These are phyloP conservation scores for Spialia ferax DNA, from an alignment of 2,888 invertebrate species.

Conservation along the genomic window DNA sequence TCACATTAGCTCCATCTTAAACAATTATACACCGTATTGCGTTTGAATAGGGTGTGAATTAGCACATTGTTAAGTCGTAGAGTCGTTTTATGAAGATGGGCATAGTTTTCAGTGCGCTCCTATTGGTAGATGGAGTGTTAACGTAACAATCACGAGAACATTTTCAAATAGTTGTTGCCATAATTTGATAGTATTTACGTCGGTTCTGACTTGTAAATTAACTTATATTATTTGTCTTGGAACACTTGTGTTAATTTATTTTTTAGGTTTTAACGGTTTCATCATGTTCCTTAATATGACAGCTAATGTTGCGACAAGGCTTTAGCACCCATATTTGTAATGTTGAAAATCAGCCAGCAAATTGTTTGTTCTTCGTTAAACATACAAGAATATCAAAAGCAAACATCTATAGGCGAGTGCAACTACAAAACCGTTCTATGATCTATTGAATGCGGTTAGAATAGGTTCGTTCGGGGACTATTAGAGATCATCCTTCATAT, in stretches of 20 bases:
- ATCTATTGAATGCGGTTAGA: conserved; percentile 63
- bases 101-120: conserved; percentile 67
- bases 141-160: conserved; percentile 78
- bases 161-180: conserved; percentile 80
- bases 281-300: conserved; percentile 76
- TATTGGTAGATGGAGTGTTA: conserved; percentile 75
- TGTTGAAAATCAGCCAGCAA: conserved; percentile 36
- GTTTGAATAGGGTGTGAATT: conserved; percentile 59
- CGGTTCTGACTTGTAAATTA: conserved; percentile 75
- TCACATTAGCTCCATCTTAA: conserved; percentile 37
- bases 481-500: conserved; percentile 74
- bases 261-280: conserved; percentile 82
- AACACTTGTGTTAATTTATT: conserved; percentile 74
- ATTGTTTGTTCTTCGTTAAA: conserved; percentile 12
- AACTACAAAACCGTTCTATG: conserved; percentile 56
- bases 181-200: conserved; percentile 80
- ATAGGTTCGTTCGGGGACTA: conserved; percentile 65
- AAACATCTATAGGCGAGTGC: background rate
- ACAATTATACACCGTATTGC: conserved; percentile 62
- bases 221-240: conserved; percentile 80
- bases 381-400: conserved; percentile 10
- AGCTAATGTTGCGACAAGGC: conserved; percentile 50
- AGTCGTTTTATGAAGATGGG: conserved; percentile 65
- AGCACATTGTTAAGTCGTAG: conserved; percentile 50
- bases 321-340: conserved; percentile 34